phyloP scores from a whole-genome alignment of 2,888 invertebrate species.

The Sipunculus nudus region DNA sequence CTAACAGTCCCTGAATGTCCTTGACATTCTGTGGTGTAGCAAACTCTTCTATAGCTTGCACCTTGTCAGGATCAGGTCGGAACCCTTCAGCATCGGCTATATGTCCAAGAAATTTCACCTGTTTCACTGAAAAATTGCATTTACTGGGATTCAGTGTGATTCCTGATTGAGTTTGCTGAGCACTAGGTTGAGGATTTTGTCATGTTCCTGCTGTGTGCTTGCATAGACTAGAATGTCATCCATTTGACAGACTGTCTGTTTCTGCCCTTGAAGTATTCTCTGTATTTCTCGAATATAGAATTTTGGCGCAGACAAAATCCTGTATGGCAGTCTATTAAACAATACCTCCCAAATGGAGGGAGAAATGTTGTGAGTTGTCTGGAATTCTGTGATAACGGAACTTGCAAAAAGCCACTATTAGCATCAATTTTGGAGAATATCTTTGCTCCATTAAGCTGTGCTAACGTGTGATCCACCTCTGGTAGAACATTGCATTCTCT shows the following conservation, averaged over 20 bases:
- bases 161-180: neutral
- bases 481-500: conserved; percentile 27
- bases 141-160: neutral
- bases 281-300: too few species aligned
- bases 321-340: too few species aligned
- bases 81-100: neutral
- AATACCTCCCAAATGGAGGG: neutral
- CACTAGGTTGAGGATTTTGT: neutral
- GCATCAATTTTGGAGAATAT: neutral
- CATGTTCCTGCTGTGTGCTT: neutral
- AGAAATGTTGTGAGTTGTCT: neutral
- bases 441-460: neutral
- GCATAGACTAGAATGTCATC: too few species aligned
- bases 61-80: neutral
- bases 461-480: neutral
- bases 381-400: neutral
- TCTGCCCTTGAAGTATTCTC: too few species aligned
- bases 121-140: neutral
- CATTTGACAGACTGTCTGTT: too few species aligned
- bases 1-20: neutral
- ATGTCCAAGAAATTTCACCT: neutral
- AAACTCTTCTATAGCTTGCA: neutral
- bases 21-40: neutral
- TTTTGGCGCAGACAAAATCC: too few species aligned
- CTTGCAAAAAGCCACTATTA: neutral